phyloP scores from a whole-genome alignment of 2,888 invertebrate species.

The Ganaspis brasiliensis region DNA sequence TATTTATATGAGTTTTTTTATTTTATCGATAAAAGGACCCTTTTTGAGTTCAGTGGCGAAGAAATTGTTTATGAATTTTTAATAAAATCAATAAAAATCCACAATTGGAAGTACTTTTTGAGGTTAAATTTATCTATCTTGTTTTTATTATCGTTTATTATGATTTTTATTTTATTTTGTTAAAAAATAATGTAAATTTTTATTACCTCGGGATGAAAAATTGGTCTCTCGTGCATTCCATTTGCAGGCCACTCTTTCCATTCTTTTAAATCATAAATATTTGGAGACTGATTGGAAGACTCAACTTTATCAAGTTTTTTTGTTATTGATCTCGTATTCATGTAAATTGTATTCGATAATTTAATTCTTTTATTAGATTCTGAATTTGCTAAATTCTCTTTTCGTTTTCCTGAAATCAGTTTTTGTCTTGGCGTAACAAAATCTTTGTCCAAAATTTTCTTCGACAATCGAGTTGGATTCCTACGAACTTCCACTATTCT shows the following conservation, averaged over 20 bases:
- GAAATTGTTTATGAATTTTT: too few species aligned
- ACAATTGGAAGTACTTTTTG: too few species aligned
- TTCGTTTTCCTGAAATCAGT: slow-evolving; percentile 65
- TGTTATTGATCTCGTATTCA: slow-evolving; percentile 78
- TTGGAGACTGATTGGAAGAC: slow-evolving; percentile 75
- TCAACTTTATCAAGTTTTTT: slow-evolving; percentile 75
- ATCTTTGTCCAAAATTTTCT: slow-evolving; percentile 65
- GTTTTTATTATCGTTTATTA: too few species aligned
- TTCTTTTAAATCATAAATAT: slow-evolving; percentile 68
- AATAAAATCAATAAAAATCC: too few species aligned
- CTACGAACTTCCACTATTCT: slow-evolving; percentile 65
- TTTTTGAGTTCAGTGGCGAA: too few species aligned
- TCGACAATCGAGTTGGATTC: slow-evolving; percentile 68
- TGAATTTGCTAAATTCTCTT: slow-evolving; percentile 47
- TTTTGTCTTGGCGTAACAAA: slow-evolving; percentile 65
- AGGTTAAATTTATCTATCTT: too few species aligned
- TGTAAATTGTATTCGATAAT: slow-evolving; percentile 66
- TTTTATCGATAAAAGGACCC: too few species aligned
- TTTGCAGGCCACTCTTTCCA: slow-evolving; percentile 77
- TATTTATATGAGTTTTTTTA: too few species aligned
- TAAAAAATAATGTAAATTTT: too few species aligned
- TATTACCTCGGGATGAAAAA: slow-evolving; percentile 73
- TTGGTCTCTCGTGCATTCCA: slow-evolving; percentile 78
- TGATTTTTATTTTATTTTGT: too few species aligned
- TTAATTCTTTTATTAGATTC: slow-evolving; percentile 61